Conservation (phyloP, 2,888 invertebrate species). For the Criorhina ranunculi region DNA sequence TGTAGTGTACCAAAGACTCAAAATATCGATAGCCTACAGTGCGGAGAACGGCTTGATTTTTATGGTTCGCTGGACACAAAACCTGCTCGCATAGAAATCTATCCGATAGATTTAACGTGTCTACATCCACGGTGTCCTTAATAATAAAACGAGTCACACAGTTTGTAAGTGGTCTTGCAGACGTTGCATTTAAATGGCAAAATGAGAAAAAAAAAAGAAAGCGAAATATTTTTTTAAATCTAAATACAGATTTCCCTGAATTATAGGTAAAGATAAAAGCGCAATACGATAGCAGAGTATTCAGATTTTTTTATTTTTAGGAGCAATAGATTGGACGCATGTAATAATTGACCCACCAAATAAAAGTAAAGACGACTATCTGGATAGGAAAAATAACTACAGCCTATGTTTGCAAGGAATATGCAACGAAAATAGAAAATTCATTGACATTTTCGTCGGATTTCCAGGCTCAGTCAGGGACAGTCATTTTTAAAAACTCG, state of each 20-base stretch:
- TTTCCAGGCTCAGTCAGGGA: background rate
- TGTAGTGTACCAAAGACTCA: background rate
- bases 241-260: background rate
- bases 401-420: conserved; percentile 1
- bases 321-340: background rate
- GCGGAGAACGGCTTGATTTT: background rate
- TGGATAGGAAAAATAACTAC: background rate
- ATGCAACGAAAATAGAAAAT: background rate
- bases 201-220: background rate
- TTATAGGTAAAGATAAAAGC: background rate
- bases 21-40: background rate
- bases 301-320: background rate
- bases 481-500: too few species aligned
- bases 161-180: background rate
- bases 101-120: background rate
- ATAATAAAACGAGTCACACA: background rate
- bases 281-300: background rate
- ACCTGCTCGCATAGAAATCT: background rate
- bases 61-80: background rate
- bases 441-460: background rate
- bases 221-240: background rate
- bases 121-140: background rate
- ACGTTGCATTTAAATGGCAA: background rate
- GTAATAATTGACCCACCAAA: background rate
- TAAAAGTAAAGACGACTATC: background rate